These are phyloP conservation scores for Agrotis puta DNA, from an alignment of 2,888 invertebrate genomes.

Conservation along the genomic window DNA sequence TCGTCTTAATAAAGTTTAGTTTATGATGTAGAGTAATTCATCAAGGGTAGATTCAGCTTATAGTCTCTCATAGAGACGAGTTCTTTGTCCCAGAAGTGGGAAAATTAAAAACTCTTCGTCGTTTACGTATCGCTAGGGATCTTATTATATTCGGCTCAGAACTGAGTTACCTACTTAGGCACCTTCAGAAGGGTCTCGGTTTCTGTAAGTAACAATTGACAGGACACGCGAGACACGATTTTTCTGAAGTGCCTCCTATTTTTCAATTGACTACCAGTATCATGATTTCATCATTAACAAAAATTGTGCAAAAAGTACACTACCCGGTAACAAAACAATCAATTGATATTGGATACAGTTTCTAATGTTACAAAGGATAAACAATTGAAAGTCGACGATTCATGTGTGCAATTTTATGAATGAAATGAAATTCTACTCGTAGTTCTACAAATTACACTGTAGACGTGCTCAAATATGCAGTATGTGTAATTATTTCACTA, in stretches of 20 bases:
- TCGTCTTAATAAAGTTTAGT: too few species aligned
- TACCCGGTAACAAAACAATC: slow-evolving; percentile 16
- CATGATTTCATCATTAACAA: neutral
- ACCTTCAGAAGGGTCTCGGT: too few species aligned
- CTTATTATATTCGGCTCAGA: too few species aligned
- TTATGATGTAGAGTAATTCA: neutral
- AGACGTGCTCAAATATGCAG: slow-evolving; percentile 15
- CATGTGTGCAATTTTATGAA: slow-evolving; percentile 34
- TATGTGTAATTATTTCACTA: neutral
- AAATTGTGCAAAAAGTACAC: neutral
- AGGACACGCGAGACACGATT: too few species aligned
- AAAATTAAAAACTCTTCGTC: too few species aligned
- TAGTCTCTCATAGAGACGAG: too few species aligned
- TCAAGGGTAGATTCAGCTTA: neutral
- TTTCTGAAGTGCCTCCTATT: too few species aligned
- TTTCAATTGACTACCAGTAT: neutral
- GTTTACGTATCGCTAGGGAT: too few species aligned
- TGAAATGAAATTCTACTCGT: slow-evolving; percentile 51
- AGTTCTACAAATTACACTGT: slow-evolving; percentile 22
- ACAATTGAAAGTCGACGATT: slow-evolving; percentile 32
- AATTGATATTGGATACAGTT: slow-evolving; percentile 31
- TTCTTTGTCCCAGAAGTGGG: too few species aligned
- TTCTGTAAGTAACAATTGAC: too few species aligned
- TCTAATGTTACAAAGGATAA: slow-evolving; percentile 22
- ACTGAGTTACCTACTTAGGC: too few species aligned